phyloP scores from a whole-genome alignment of 2,113 vertebrate genomes.

The Crocuta crocuta region DNA sequence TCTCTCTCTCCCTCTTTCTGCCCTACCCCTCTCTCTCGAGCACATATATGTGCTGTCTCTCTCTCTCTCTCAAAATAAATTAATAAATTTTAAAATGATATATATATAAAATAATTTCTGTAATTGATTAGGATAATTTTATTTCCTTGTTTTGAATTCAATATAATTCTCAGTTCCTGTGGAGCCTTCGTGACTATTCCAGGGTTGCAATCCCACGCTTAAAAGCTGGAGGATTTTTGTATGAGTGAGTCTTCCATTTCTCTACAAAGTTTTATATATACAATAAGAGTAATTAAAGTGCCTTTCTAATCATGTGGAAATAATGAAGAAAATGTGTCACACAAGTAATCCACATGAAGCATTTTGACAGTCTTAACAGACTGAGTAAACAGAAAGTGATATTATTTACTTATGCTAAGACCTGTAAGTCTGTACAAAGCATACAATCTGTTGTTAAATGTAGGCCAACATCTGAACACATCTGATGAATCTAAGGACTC shows the following conservation, averaged over 20 bases:
- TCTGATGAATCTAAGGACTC: background rate
- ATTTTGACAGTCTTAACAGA: background rate
- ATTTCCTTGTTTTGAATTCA: background rate
- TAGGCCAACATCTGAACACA: background rate
- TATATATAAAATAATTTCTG: background rate
- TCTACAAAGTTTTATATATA: background rate
- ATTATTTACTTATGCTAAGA: background rate
- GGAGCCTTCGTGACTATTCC: background rate
- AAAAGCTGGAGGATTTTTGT: background rate
- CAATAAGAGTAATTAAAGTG: background rate
- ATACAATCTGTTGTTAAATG: background rate
- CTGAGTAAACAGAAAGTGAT: background rate
- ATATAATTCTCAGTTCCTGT: background rate
- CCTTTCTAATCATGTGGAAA: slow-evolving; percentile 1
- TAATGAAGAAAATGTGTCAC: background rate
- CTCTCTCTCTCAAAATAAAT: too few relatives aligned
- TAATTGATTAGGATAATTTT: background rate
- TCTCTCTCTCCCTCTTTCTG: too few relatives aligned
- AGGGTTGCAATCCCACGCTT: background rate
- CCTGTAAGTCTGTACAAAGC: background rate
- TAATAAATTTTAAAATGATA: too few relatives aligned
- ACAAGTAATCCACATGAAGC: background rate
- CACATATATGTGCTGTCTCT: too few relatives aligned
- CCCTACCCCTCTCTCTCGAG: too few relatives aligned
- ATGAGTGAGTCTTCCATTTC: background rate